These are phyloP conservation scores for Merodon equestris DNA, from an alignment of 2,888 invertebrate genomes.

Conservation along the genomic window DNA sequence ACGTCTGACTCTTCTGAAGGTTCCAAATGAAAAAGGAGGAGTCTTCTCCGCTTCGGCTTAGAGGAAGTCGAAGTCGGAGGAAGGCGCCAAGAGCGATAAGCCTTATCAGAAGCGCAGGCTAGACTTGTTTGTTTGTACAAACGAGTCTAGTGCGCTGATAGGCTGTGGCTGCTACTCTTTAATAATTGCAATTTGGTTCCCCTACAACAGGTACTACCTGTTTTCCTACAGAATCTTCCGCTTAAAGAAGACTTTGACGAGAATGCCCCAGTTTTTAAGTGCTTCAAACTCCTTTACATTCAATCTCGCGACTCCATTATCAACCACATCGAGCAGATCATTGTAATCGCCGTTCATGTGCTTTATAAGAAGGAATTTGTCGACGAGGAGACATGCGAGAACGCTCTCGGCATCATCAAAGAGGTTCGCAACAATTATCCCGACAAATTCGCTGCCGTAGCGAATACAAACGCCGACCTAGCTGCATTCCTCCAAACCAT, in stretches of 20 bases:
- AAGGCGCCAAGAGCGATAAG: too few species aligned
- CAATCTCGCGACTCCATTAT: slow-evolving; percentile 81
- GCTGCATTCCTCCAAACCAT: slow-evolving; percentile 74
- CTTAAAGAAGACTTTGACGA: slow-evolving; percentile 87
- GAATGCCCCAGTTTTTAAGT: slow-evolving; percentile 84
- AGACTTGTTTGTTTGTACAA: too few species aligned
- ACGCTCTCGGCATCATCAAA: slow-evolving; percentile 80
- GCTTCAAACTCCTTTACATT: slow-evolving; percentile 83
- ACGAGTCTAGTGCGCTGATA: too few species aligned
- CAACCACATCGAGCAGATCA: slow-evolving; percentile 80
- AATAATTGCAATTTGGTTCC: slow-evolving; percentile 83
- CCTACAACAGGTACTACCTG: slow-evolving; percentile 86
- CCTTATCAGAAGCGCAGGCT: too few species aligned
- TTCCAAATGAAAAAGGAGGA: too few species aligned
- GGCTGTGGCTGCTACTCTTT: too few species aligned
- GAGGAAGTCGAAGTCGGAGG: too few species aligned
- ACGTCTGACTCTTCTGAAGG: too few species aligned
- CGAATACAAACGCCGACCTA: slow-evolving; percentile 75
- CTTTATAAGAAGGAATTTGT: slow-evolving; percentile 81
- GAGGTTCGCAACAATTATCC: slow-evolving; percentile 81
- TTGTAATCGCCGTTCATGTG: slow-evolving; percentile 81
- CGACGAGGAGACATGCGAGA: slow-evolving; percentile 71
- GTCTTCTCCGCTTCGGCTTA: too few species aligned
- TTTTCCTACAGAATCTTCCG: slow-evolving; percentile 85
- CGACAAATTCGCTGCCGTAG: slow-evolving; percentile 80